Base-by-base conservation (phyloP, 2,888 invertebrate genomes). In the Cylindroiulus punctatus region DNA sequence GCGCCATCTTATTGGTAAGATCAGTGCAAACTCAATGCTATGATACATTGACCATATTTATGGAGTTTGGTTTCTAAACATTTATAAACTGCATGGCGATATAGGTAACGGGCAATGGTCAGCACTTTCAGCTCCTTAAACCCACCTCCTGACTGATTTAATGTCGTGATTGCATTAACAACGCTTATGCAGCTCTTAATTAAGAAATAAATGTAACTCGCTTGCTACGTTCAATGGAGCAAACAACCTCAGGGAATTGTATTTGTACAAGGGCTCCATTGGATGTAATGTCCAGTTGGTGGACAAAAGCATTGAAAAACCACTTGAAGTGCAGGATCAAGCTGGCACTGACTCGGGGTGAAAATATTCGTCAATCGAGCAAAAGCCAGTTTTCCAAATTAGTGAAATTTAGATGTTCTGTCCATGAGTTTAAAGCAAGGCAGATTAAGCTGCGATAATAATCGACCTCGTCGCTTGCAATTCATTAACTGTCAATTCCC, bases 401-500 rank as follows among this genome's bases (percentile, higher is more conserved):
- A 76, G 26, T 76, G 30, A 30, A 76, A 76, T 76, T 30, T 76
- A 30, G 30, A 76, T 14, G 76, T 76, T 76, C 30, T 76, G 76
- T 30, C 76, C 76, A 76, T 76, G 76, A 76, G 76, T 76, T 65
- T 26, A 22, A 7, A 8, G 22, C 65, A 14, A 76, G 8, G 76
- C 76, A 76, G 76, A 76, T 30, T 76, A 30, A 76, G 12, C 1
- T 30, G 30, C 22, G 76, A 76, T 76, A 76, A 76, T 26, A 76
- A 76, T 76, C 76, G 76, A 76, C 76, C 76, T 76, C 76, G 76
- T 76, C 14, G 30, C 30, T 22, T 76, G 76, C 76, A 76, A 30
- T 76, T 26, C 76, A 76, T 76, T 76, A 76, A 76, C 76, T 76
- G 76, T 76, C 76, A 76, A 76, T 76, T 76, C 14, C 76, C 76